Conservation (phyloP, 2,888 invertebrate genomes). For the Pseudanteris insignis region DNA sequence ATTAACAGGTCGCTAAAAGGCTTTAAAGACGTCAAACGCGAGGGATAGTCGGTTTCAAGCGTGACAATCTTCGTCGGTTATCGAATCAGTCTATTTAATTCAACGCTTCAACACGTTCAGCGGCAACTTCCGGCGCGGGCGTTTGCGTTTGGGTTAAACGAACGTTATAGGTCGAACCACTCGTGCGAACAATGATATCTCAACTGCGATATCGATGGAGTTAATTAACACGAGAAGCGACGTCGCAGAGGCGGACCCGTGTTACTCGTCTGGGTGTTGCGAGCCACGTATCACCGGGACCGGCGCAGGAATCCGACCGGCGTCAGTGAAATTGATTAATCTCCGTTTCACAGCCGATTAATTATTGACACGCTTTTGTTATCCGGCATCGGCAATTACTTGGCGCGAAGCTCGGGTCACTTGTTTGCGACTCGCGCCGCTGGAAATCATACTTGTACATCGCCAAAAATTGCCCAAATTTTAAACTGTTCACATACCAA, state of each 20-base stretch:
- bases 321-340: slow-evolving; percentile 62
- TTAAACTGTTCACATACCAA: too few relatives aligned
- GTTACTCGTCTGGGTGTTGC: slow-evolving; percentile 19
- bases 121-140: slow-evolving; percentile 28
- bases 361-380: slow-evolving; percentile 63
- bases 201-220: slow-evolving; percentile 58
- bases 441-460: too few relatives aligned
- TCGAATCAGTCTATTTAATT: slow-evolving; percentile 35
- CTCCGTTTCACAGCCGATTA: slow-evolving; percentile 54
- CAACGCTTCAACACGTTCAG: slow-evolving; percentile 34
- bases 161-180: slow-evolving; percentile 36
- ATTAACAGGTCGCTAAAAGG: slow-evolving; percentile 14
- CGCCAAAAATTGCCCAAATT: too few relatives aligned
- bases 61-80: slow-evolving; percentile 36
- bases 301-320: slow-evolving; percentile 22
- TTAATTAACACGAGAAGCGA: slow-evolving; percentile 60
- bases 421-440: neutral
- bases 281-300: slow-evolving; percentile 9
- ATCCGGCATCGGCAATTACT: slow-evolving; percentile 54
- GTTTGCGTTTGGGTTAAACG: slow-evolving; percentile 23
- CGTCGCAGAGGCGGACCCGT: slow-evolving; percentile 45
- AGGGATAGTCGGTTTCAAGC: slow-evolving; percentile 19
- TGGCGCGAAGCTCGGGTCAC: slow-evolving; percentile 2
- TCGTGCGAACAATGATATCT: slow-evolving; percentile 55
- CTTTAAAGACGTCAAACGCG: slow-evolving; percentile 19